Conservation (phyloP, 2,888 invertebrate species). For the Shargacucullia verbasci region DNA sequence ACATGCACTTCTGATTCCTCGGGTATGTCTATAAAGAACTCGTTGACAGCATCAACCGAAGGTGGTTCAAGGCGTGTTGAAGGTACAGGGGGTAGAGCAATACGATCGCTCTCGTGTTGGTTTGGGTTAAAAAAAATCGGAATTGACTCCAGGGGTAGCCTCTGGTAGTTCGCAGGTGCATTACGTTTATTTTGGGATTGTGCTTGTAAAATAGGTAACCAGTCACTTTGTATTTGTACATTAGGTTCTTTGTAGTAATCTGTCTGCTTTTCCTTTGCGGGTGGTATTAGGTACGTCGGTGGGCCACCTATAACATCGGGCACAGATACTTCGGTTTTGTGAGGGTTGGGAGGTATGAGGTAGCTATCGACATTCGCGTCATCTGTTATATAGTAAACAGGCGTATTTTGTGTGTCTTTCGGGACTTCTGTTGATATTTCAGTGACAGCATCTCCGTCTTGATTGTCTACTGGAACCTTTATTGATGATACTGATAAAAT, state of each 20-base stretch:
- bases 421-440: constrained; percentile 50
- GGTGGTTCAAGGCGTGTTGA: constrained; percentile 78
- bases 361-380: constrained; percentile 73
- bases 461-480: constrained; percentile 74
- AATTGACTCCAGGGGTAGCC: constrained; percentile 51
- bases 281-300: constrained; percentile 80
- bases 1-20: constrained; percentile 82
- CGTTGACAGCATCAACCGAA: constrained; percentile 72
- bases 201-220: constrained; percentile 78
- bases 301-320: constrained; percentile 68
- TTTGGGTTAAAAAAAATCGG: constrained; percentile 62
- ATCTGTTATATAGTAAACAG: constrained; percentile 73
- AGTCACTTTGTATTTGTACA: constrained; percentile 78
- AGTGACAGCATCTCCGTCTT: constrained; percentile 57
- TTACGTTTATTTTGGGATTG: constrained; percentile 47
- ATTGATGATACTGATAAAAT: constrained; percentile 68
- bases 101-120: constrained; percentile 37
- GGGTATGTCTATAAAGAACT: constrained; percentile 75
- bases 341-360: constrained; percentile 73
- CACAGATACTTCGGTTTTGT: constrained; percentile 65
- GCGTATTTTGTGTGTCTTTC: constrained; percentile 61
- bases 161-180: constrained; percentile 30
- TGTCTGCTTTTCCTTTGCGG: constrained; percentile 65
- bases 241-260: constrained; percentile 71
- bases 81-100: constrained; percentile 64